A percentile compares a stretch with the other conserved stretches of the same genome.
These are phyloP conservation scores for Hybos culiciformis DNA, from an alignment of 2,888 invertebrate genomes.

Conservation along the genomic window DNA sequence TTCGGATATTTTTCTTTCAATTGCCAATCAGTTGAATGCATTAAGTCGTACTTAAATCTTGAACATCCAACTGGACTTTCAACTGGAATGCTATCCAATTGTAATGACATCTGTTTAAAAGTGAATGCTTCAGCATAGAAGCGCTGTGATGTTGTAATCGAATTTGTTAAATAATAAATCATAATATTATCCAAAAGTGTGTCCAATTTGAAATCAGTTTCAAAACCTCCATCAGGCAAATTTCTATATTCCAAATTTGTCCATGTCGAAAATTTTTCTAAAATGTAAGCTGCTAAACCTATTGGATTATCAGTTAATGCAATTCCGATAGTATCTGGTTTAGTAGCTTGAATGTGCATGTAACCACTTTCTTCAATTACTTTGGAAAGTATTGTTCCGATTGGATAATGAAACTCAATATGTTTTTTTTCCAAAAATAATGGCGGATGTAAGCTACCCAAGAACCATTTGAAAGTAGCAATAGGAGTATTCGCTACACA, in stretches of 20 bases:
- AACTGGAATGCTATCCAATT: slow-evolving; percentile 28
- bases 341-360: slow-evolving; percentile 63
- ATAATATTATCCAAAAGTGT: slow-evolving; percentile 68
- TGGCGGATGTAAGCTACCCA: slow-evolving; percentile 41
- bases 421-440: slow-evolving; percentile 39
- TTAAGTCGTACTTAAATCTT: slow-evolving; percentile 27
- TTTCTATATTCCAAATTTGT: slow-evolving; percentile 41
- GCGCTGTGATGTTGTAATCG: slow-evolving; percentile 59
- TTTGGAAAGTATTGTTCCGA: slow-evolving; percentile 15
- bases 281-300: slow-evolving; percentile 65
- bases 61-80: slow-evolving; percentile 26
- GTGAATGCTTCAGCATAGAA: slow-evolving; percentile 54
- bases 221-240: slow-evolving; percentile 50
- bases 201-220: slow-evolving; percentile 47
- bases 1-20: slow-evolving; percentile 24
- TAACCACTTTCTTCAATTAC: slow-evolving; percentile 37
- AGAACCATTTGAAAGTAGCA: slow-evolving; percentile 22
- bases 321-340: slow-evolving; percentile 66
- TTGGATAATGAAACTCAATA: slow-evolving; percentile 28
- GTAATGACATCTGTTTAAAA: slow-evolving; percentile 20
- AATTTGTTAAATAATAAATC: slow-evolving; percentile 66
- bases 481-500: slow-evolving; percentile 26
- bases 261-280: slow-evolving; percentile 74
- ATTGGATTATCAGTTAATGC: slow-evolving; percentile 60
- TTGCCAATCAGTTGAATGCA: slow-evolving; percentile 18